Evolutionary conservation across 1,140 invertebrate species (phyloP).

Genomic region (Drosophila yakuba): DNA sequence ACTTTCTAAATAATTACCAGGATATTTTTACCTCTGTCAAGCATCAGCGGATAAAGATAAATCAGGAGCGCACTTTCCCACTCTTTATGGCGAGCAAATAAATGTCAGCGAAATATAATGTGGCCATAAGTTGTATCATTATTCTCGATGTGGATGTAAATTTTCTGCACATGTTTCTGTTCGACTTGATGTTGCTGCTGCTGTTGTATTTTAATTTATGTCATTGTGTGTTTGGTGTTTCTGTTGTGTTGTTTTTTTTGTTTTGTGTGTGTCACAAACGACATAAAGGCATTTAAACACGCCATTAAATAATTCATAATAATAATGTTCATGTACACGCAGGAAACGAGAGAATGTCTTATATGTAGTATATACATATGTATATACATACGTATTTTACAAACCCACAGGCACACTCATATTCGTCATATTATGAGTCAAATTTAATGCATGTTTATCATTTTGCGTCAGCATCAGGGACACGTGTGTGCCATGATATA

Average conservation of each 20-base stretch:
- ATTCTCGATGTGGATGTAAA: conserved; percentile 57
- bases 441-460: conserved; percentile 72
- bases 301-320: conserved; percentile 81
- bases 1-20: conserved; percentile 1
- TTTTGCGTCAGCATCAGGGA: conserved; percentile 49
- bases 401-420: conserved; percentile 1
- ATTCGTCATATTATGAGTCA: conserved; percentile 55
- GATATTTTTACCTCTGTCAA: conserved; percentile 14
- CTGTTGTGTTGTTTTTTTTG: conserved; percentile 9
- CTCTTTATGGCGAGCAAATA: conserved; percentile 41
- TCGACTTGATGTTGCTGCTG: conserved; percentile 30
- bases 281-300: conserved; percentile 81
- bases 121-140: conserved; percentile 71
- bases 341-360: conserved; percentile 47
- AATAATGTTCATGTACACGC: conserved; percentile 63
- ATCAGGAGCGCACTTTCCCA: conserved; percentile 48
- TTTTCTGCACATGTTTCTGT: conserved; percentile 28
- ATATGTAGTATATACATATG: neutral
- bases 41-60: conserved; percentile 43
- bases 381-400: neutral
- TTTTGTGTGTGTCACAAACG: conserved; percentile 48
- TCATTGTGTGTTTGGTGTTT: conserved; percentile 71
- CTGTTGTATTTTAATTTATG: conserved; percentile 67
- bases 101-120: conserved; percentile 71
- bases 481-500: conserved; percentile 23